Percentiles rank a stretch among this genome's conserved stretches.
phyloP scores from a whole-genome alignment of 2,797 vertebrate species.

The Thunnus albacares region DNA sequence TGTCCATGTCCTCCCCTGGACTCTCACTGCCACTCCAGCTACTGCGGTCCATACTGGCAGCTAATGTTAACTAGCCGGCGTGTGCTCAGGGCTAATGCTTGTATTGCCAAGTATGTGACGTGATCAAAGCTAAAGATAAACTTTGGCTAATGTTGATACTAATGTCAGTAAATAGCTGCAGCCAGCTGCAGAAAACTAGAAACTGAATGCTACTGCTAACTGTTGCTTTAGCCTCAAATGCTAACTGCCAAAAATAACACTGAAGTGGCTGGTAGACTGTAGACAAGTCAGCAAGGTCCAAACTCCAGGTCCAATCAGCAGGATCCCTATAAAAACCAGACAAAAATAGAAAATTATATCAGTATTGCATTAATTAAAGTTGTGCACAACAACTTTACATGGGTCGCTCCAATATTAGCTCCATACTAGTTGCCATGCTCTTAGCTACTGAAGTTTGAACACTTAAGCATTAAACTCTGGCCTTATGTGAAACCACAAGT shows the following conservation, averaged over 20 bases:
- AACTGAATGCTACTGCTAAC: constrained; percentile 32
- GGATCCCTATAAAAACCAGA: constrained; percentile 56
- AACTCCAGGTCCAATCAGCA: constrained; percentile 27
- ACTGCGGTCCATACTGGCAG: constrained; percentile 93
- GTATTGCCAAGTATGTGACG: neutral
- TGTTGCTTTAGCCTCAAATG: constrained; percentile 10
- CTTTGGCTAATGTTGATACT: neutral
- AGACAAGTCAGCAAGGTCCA: constrained; percentile 10
- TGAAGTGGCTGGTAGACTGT: neutral
- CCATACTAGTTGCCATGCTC: neutral
- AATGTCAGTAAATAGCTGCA: constrained; percentile 18
- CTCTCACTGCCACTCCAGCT: constrained; percentile 99
- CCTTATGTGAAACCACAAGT: neutral
- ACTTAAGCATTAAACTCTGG: neutral
- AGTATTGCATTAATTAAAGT: neutral
- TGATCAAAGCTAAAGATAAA: constrained; percentile 20
- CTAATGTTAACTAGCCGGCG: constrained; percentile 59
- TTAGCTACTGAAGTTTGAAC: neutral
- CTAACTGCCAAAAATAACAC: neutral
- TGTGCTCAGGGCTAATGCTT: constrained; percentile 17
- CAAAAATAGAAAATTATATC: neutral
- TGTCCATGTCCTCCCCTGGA: constrained; percentile 95
- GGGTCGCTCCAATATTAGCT: neutral
- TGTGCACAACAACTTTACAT: neutral
- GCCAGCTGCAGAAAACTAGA: constrained; percentile 13